phyloP scores from a whole-genome alignment of 1,140 invertebrate genomes.

The Drosophila navojoa region DNA sequence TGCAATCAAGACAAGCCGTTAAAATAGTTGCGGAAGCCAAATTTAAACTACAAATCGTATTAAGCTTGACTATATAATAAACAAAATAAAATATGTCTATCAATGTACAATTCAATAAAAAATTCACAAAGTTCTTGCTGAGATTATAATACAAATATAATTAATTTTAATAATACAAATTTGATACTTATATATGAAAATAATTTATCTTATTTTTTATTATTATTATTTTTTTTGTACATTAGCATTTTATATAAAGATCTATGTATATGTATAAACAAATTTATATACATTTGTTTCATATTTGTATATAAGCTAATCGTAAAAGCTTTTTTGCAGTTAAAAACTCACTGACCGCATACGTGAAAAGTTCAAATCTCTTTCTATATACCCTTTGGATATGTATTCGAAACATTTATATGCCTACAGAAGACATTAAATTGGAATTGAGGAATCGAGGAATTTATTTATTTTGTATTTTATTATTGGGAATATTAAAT shows the following conservation, averaged over 20 bases:
- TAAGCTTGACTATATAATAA: slow-evolving; percentile 12
- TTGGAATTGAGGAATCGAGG: too few species aligned
- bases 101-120: slow-evolving; percentile 35
- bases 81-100: too few species aligned
- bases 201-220: neutral
- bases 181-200: neutral
- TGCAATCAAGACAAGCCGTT: slow-evolving; percentile 34
- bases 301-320: neutral
- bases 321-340: slow-evolving; percentile 47
- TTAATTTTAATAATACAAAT: neutral
- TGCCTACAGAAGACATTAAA: too few species aligned
- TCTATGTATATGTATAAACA: neutral
- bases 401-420: neutral
- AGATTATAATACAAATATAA: neutral
- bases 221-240: neutral
- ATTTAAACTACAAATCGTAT: slow-evolving; percentile 42
- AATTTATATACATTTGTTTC: neutral
- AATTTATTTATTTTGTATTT: neutral
- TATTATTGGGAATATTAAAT: neutral
- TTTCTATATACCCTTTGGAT: slow-evolving; percentile 18
- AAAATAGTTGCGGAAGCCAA: slow-evolving; percentile 25
- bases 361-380: slow-evolving; percentile 41
- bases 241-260: neutral
- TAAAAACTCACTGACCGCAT: slow-evolving; percentile 26
- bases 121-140: slow-evolving; percentile 5